phyloP scores from a whole-genome alignment of 2,113 vertebrate genomes.

The Eudorcas thomsonii region DNA sequence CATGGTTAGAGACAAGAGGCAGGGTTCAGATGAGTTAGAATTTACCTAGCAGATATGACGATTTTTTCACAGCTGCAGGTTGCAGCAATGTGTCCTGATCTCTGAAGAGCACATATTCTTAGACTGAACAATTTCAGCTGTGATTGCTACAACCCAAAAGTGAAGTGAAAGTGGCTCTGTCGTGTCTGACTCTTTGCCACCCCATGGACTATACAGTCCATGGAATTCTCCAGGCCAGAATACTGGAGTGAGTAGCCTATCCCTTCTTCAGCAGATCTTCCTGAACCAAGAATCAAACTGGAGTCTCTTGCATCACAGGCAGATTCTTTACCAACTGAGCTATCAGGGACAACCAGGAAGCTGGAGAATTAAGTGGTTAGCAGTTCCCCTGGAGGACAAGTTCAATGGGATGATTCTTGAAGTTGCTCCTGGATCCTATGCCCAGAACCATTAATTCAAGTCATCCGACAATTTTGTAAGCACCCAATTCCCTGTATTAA shows the following conservation, averaged over 20 bases:
- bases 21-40: background rate
- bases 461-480: background rate
- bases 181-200: background rate
- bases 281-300: background rate
- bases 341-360: background rate
- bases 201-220: background rate
- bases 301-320: background rate
- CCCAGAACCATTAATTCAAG: background rate
- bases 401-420: background rate
- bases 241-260: background rate
- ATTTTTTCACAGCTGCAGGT: background rate
- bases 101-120: background rate
- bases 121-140: background rate
- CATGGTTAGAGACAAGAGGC: background rate
- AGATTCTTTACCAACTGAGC: background rate
- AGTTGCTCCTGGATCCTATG: background rate
- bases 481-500: background rate
- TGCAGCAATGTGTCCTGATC: background rate
- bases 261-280: background rate
- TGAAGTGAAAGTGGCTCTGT: background rate
- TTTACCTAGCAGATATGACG: background rate
- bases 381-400: background rate
- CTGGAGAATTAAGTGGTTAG: background rate
- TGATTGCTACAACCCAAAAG: background rate
- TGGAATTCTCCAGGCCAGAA: background rate